Percentiles rank a stretch among this genome's conserved stretches.
Evolutionary conservation across 2,113 vertebrate species (phyloP).

Genomic region (Vicugna pacos): DNA sequence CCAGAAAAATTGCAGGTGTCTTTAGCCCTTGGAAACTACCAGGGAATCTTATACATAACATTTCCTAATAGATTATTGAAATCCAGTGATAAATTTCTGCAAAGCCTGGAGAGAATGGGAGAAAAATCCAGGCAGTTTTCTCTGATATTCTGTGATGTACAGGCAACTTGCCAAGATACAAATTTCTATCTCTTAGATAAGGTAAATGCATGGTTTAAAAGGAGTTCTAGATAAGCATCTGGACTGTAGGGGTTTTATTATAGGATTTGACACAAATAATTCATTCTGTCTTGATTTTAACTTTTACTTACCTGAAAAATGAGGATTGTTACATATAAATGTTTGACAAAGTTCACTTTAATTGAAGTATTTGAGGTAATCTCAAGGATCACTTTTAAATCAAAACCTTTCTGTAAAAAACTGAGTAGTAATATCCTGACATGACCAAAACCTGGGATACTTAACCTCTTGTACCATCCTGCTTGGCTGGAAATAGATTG

Average conservation of each 20-base stretch:
- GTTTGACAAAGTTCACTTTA: neutral
- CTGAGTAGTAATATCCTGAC: neutral
- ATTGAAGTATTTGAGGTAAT: neutral
- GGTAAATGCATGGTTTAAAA: neutral
- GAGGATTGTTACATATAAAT: neutral
- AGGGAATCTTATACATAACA: neutral
- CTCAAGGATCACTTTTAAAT: constrained; percentile 8
- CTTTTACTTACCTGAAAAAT: neutral
- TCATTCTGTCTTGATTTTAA: constrained; percentile 40
- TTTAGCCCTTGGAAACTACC: neutral
- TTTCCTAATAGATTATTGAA: neutral
- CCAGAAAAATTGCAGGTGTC: neutral
- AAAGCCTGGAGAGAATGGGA: neutral
- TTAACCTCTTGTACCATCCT: constrained; percentile 59
- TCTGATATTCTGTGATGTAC: neutral
- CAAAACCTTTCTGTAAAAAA: constrained; percentile 60
- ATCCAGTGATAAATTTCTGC: neutral
- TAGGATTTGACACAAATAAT: neutral
- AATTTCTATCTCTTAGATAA: neutral
- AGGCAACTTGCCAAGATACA: neutral
- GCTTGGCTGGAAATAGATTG: neutral
- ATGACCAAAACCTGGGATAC: neutral
- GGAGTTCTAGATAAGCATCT: neutral
- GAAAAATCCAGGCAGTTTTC: neutral
- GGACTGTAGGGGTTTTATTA: neutral